Percentiles rank a stretch among this genome's conserved stretches.
Conservation (phyloP, 1,140 invertebrate species). For the Drosophila obscura region DNA sequence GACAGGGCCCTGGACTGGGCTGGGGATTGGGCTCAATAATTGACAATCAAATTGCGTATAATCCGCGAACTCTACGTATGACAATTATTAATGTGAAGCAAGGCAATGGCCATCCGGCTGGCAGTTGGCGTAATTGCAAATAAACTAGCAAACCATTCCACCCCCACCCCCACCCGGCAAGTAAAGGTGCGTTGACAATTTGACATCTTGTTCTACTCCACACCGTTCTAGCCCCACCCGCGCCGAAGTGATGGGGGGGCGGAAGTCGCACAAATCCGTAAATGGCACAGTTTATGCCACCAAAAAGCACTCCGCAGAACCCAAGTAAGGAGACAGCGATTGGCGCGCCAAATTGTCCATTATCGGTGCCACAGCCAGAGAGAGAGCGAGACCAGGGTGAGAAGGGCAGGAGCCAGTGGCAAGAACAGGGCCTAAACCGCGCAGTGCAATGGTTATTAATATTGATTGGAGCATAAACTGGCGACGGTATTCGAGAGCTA, state of each 20-base stretch:
- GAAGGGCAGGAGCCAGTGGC: background rate
- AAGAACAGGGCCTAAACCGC: background rate
- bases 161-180: background rate
- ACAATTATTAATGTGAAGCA: conserved; percentile 60
- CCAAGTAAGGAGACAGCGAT: conserved; percentile 39
- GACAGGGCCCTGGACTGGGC: background rate
- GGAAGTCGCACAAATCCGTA: conserved; percentile 75
- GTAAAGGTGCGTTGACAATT: conserved; percentile 65
- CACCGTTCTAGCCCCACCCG: background rate
- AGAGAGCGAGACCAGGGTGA: background rate
- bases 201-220: conserved; percentile 50
- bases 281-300: conserved; percentile 71
- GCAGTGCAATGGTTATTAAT: conserved; percentile 57
- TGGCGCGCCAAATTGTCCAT: conserved; percentile 49
- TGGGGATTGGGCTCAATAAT: conserved; percentile 36
- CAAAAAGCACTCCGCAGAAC: conserved; percentile 28
- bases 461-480: conserved; percentile 64
- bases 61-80: conserved; percentile 38
- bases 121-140: conserved; percentile 67
- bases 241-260: conserved; percentile 1
- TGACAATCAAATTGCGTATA: conserved; percentile 56
- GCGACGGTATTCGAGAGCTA: conserved; percentile 28
- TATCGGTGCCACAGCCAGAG: conserved; percentile 20
- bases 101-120: conserved; percentile 18
- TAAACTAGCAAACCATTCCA: conserved; percentile 47